Evolutionary conservation across 2,888 invertebrate species (phyloP).

Genomic region (Folsomia manolachei): DNA sequence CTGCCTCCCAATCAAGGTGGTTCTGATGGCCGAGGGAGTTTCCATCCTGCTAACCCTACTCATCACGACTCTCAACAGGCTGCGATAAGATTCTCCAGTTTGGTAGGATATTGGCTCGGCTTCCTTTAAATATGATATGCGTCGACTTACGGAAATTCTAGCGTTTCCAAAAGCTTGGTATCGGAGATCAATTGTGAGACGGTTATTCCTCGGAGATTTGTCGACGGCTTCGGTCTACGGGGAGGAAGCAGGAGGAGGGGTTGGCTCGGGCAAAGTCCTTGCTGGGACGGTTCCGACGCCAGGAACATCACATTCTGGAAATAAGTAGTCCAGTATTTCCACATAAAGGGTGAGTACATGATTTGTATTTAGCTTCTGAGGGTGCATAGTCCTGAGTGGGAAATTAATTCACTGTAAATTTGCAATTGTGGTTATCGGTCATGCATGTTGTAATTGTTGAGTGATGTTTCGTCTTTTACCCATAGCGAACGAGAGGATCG

Average conservation of each 20-base stretch:
- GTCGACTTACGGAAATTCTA: conserved; percentile 90
- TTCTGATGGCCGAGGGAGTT: background rate
- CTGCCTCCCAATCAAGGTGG: conserved; percentile 18
- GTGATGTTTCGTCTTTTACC: no score
- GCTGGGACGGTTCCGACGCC: no score
- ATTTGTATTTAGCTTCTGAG: no score
- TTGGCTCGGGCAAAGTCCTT: conserved; percentile 4
- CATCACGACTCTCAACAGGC: conserved; percentile 59
- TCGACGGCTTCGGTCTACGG: conserved; percentile 57
- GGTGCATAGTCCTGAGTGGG: background rate
- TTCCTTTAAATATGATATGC: conserved; percentile 98
- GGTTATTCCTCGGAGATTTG: conserved; percentile 89
- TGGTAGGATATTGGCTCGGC: conserved; percentile 81
- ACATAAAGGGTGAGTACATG: conserved; percentile 17
- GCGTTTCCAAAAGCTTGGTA: conserved; percentile 99
- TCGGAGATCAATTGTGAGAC: conserved; percentile 82
- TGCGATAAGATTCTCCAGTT: conserved; percentile 88
- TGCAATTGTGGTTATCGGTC: background rate
- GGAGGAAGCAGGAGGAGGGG: conserved; percentile 52
- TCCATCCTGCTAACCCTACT: conserved; percentile 31
- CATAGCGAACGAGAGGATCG: conserved; percentile 40
- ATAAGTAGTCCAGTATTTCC: conserved; percentile 30
- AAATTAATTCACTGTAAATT: background rate
- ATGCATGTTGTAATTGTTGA: background rate
- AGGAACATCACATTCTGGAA: conserved; percentile 31